Evolutionary conservation across 2,113 vertebrate species (phyloP), one percentile per base, ranked within the genome.

Genomic region (Coptodon bakossiorum): DNA sequence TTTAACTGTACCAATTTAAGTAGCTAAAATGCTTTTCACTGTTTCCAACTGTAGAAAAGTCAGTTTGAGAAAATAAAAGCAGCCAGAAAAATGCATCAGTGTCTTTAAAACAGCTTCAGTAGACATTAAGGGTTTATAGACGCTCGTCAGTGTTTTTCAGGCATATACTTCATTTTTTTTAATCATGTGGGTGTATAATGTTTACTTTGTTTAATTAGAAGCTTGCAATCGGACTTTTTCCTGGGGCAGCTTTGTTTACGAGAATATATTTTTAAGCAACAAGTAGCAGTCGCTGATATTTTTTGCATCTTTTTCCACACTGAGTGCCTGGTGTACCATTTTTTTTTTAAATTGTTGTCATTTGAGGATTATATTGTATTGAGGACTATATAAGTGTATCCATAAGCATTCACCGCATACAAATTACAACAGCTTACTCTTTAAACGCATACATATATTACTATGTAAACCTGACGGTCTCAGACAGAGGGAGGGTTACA

Each of bases 301-400:
- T 85, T 84, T 17, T 56, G 66, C 78, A 84, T 90, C 56, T 84
- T 90, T 89, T 87, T 59, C 56, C 59, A 34, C 59, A 83, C 38
- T 40, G 31, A 85, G 29, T 73, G 45, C 80, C 56, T 88, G 86
- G 86, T 88, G 88, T 93, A 89, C 3, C 6, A 11, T 34, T 34
- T 34, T 19, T 16, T 13, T 11, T 61, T 36, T 31, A 66, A 80
- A 56, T 80, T n/a, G 3, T 66, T 87, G 53, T 84, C 24, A 87
- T 85, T 87, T 83, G 45, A 92, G 90, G 86, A 91, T 81, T 93
- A 90, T 92, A 86, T 53, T 95, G 89, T 94, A 91, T 83, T 86
- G 59, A 94, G 92, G 86, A 88, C n/a, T 91, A 92, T 84, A 57
- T 5, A 53, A 82, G 52, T 84, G 43, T 61, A 73, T 76, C 43